Base-by-base conservation (phyloP, 2,888 invertebrate genomes). In the Eilema depressum region DNA sequence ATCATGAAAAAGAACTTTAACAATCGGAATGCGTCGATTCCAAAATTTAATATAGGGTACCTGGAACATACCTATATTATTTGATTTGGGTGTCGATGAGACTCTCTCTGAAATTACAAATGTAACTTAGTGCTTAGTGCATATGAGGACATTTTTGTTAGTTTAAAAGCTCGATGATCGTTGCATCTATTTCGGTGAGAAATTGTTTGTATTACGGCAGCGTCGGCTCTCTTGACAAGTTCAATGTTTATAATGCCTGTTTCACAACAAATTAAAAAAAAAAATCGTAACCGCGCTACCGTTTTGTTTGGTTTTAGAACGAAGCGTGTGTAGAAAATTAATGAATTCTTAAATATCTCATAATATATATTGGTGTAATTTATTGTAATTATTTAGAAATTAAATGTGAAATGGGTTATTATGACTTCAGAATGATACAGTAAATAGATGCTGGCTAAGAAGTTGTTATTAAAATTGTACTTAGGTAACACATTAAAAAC, bases 101-200 rank as follows among this genome's bases (percentile, higher is more conserved):
- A n/a, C n/a, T n/a, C n/a, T n/a, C n/a, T n/a, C n/a, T n/a, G n/a
- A n/a, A n/a, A 28, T 28, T 41, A 12, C 23, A 59, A 59, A 14
- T 53, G 25, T 57, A 64, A 64, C 26, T 64, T 53, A 53, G 47
- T 64, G 63, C 11, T 37, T 37, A 37, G 17, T 20, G 5, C 20
- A 30, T 64, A 53, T 47, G 53, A 53, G 64, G 25, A 8, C 64
- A 10, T 68, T 69, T 47, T 61, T 68, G 59, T 69, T 63, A 33
- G 20, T 53, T 70, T 63, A 66, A 53, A 78, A 66, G 75, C 85
- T 87, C 86, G 83, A 85, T 76, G 77, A 83, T 90, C 92, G 94
- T 94, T 92, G 89, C 94, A 91, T 89, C 92, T 91, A 89, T 94
- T 94, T 94, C 92, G 81, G 72, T 77, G 83, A 74, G 94, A 94